Evolutionary conservation across 2,888 invertebrate genomes (phyloP).

Genomic region (Encarsia formosa): DNA sequence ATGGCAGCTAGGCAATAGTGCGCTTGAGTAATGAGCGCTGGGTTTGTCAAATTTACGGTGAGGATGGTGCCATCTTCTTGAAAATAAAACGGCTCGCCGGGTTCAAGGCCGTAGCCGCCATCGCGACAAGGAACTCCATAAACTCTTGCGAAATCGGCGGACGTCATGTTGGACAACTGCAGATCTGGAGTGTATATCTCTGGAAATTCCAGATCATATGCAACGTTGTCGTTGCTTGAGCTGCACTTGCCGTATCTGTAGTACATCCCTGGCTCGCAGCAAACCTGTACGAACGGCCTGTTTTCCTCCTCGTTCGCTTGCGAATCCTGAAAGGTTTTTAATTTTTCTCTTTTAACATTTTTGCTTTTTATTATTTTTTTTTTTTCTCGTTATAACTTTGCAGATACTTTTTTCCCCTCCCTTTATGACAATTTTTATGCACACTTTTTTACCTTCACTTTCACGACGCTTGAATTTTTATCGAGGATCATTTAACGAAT

Average conservation of each 20-base stretch:
- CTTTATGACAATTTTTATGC: too few relatives aligned
- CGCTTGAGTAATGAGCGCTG: conserved; percentile 1
- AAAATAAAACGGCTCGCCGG: conserved; percentile 33
- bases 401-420: too few relatives aligned
- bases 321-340: too few relatives aligned
- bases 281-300: conserved; percentile 28
- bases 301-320: neutral
- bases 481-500: too few relatives aligned
- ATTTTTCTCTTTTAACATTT: too few relatives aligned
- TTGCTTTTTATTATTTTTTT: too few relatives aligned
- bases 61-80: conserved; percentile 35
- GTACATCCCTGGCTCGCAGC: conserved; percentile 34
- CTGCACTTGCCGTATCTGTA: conserved; percentile 7
- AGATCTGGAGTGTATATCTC: conserved; percentile 3
- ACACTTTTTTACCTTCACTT: too few relatives aligned
- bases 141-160: neutral
- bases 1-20: conserved; percentile 35
- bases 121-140: conserved; percentile 29
- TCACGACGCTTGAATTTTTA: too few relatives aligned
- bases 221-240: too few relatives aligned
- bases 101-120: conserved; percentile 26
- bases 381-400: too few relatives aligned
- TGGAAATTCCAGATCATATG: conserved; percentile 1
- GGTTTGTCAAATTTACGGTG: conserved; percentile 15
- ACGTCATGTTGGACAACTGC: conserved; percentile 14